These are phyloP conservation scores for Empidonax alnorum DNA, from an alignment of 2,113 vertebrate genomes.

Conservation along the genomic window DNA sequence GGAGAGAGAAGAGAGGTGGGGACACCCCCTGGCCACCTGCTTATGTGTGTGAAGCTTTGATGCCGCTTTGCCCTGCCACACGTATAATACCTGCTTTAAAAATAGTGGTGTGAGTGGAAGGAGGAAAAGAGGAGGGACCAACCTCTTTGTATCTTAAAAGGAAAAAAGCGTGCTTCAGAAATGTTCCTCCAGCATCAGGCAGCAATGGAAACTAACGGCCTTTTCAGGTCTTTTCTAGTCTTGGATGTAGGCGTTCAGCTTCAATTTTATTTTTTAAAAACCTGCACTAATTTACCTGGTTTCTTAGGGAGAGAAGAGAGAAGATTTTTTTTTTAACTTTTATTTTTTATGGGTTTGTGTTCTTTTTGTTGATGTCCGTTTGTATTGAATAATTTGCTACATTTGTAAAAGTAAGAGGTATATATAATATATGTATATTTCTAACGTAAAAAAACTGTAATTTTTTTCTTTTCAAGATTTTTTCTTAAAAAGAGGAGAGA, in stretches of 20 bases:
- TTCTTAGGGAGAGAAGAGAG: slow-evolving; percentile 77
- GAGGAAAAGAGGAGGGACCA: slow-evolving; percentile 64
- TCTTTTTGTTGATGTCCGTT: slow-evolving; percentile 80
- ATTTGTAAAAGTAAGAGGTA: slow-evolving; percentile 87
- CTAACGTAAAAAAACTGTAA: slow-evolving; percentile 80
- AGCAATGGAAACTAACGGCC: slow-evolving; percentile 59
- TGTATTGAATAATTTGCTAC: slow-evolving; percentile 87
- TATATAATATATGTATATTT: slow-evolving; percentile 90
- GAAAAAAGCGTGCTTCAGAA: slow-evolving; percentile 71
- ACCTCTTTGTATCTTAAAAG: slow-evolving; percentile 57
- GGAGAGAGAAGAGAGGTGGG: not conserved
- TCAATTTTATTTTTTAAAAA: slow-evolving; percentile 79
- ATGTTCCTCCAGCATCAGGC: slow-evolving; percentile 49
- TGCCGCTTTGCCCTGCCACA: slow-evolving; percentile 60
- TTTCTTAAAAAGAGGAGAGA: slow-evolving; percentile 82
- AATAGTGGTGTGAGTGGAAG: slow-evolving; percentile 22
- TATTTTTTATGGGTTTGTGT: slow-evolving; percentile 81
- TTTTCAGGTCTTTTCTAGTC: slow-evolving; percentile 71
- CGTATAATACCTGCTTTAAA: slow-evolving; percentile 20
- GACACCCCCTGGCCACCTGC: not conserved
- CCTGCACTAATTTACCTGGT: slow-evolving; percentile 85
- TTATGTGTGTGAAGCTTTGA: slow-evolving; percentile 53
- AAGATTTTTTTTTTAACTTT: slow-evolving; percentile 70
- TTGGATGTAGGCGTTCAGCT: slow-evolving; percentile 79
- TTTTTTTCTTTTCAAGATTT: slow-evolving; percentile 84